Base-by-base conservation (phyloP, 2,797 vertebrate species). In the Hydrocynus forskahlii region DNA sequence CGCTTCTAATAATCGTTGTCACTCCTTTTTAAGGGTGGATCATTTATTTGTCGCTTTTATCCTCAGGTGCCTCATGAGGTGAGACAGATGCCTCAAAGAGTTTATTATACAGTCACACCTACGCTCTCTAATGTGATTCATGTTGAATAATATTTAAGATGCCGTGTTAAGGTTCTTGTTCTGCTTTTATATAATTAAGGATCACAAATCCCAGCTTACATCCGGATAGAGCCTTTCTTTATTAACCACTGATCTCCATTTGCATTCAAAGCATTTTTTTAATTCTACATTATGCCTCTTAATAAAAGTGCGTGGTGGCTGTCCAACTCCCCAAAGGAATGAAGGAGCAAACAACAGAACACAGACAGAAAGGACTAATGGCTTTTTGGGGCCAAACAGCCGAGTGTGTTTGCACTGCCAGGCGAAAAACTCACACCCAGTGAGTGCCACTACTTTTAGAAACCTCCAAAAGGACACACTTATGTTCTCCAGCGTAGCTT, bases 291-390 rank as follows among this genome's bases (percentile, higher is more conserved):
- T 16, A 3, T 55, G 1, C 17, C 5, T 19, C 16, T n/a, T 6
- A 1, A 4, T 43, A 5, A 12, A n/a, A 25, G 21, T 59, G n/a
- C 7, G 10, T 7, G 19, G 59, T 60, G 59, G 21, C 4, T 25
- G 9, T 23, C 2, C 23, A 60, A 60, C 21, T 23, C 59, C 52
- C 54, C 19, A 55, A 19, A 23, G 59, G 9, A 25, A 60, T 23
- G 10, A 60, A 23, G 40, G 4, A 43, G 40, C 40, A 43, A n/a
- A n/a, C n/a, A n/a, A n/a, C n/a, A n/a, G n/a, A n/a, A 81, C 23
- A 21, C 63, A 48, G 50, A 48, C 64, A n/a, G 4, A 43, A 75
- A 60, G 23, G 40, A 21, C 63, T 81, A 52, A 52, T 76, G 55
- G 48, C 25, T 70, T 70, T 16, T 40, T 48, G 43, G n/a, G 29